Base-by-base conservation (phyloP, 2,888 invertebrate species). In the Smittia aterrima region DNA sequence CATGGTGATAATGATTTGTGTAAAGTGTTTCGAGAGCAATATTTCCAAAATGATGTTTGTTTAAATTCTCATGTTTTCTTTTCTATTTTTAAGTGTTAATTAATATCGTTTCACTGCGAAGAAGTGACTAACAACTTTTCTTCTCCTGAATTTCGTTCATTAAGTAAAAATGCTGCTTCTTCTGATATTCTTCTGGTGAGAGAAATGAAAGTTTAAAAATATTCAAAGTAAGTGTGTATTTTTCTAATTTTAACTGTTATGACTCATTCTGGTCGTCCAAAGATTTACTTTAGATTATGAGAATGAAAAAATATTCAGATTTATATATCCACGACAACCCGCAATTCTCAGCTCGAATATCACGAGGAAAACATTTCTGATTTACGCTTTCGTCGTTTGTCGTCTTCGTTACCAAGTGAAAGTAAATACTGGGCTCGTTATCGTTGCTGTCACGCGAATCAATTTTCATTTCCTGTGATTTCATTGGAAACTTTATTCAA, bases 31-130 rank as follows among this genome's bases (percentile, higher is more conserved):
- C 41, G 20, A 6, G 47, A 16, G 47, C 47, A 47, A 41, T 70
- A 70, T 41, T 70, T 54, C 70, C 53, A 70, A 70, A 70, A 70
- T 22, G 53, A 70, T 70, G 70, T 70, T 70, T 70, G 70, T 70
- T 70, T 70, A 70, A 70, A 47, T 67, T 2, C 38, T 67, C 25
- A 25, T 40, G n/a, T 20, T 38, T 66, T 66, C 32, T 27, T 24
- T 67, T 70, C 70, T 70, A 70, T 70, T 70, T 70, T 70, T 70
- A 70, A 53, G 70, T 70, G 70, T 54, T 70, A 70, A 70, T 70
- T 70, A 70, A 70, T 70, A 70, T 54, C 70, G 54, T 70, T 70
- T 54, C 70, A 27, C 27, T 16, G 53, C 18, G 32, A 67, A 13
- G 11, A 24, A 18, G 32, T 32, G 16, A 66, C 18, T 7, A 66